phyloP scores from a whole-genome alignment of 2,888 invertebrate species.

The Biston betularia region DNA sequence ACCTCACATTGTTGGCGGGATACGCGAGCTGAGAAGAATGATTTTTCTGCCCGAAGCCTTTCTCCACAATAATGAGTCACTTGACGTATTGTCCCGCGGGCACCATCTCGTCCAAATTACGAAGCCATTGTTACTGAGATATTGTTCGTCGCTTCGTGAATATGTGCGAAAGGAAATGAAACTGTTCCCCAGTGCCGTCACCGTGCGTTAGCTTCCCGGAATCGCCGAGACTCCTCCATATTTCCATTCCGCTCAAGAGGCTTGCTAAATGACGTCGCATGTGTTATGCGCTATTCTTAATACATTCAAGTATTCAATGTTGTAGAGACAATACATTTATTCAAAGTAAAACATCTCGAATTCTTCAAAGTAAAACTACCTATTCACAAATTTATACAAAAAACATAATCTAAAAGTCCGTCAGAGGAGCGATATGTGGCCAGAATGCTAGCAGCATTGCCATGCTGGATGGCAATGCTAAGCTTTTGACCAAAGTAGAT shows the following conservation, averaged over 20 bases:
- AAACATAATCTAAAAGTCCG: too few species aligned
- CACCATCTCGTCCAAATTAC: slow-evolving; percentile 79
- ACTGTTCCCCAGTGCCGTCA: slow-evolving; percentile 69
- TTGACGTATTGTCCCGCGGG: slow-evolving; percentile 79
- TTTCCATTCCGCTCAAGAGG: slow-evolving; percentile 51
- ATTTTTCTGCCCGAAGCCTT: slow-evolving; percentile 73
- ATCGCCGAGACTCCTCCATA: slow-evolving; percentile 49
- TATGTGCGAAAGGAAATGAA: slow-evolving; percentile 83
- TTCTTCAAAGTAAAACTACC: too few species aligned
- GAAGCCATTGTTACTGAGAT: slow-evolving; percentile 79
- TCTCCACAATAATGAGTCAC: slow-evolving; percentile 81
- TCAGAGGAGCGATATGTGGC: too few species aligned
- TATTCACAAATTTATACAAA: too few species aligned
- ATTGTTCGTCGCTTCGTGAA: slow-evolving; percentile 77
- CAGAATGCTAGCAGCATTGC: too few species aligned
- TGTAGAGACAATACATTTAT: background rate
- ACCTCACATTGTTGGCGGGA: slow-evolving; percentile 62
- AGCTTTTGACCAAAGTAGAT: too few species aligned
- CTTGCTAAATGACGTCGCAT: slow-evolving; percentile 47
- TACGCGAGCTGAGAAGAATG: slow-evolving; percentile 63
- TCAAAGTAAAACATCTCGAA: too few species aligned
- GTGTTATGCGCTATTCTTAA: slow-evolving; percentile 21
- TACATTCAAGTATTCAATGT: slow-evolving; percentile 19
- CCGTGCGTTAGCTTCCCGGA: slow-evolving; percentile 61
- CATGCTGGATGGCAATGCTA: too few species aligned